Conservation (phyloP, 2,113 vertebrate species). For the Alligator sinensis region DNA sequence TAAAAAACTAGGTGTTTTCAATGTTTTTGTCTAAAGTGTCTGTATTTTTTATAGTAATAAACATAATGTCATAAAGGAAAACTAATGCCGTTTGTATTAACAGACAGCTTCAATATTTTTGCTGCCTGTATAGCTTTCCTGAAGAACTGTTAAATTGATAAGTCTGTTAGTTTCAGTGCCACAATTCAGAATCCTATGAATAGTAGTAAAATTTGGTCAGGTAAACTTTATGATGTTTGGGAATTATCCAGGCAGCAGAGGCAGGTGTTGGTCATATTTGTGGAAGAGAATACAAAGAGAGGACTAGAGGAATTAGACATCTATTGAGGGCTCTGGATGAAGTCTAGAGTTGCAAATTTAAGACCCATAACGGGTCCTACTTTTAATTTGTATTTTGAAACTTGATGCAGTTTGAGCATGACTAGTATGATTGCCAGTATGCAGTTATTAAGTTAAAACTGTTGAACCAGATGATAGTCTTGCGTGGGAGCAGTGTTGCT, state of each 20-base stretch:
- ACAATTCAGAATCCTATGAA: not conserved
- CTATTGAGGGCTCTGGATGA: accelerated
- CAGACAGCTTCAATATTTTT: conserved; percentile 1
- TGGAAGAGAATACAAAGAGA: not conserved
- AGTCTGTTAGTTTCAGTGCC: conserved; percentile 16
- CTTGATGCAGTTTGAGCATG: not conserved
- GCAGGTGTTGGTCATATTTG: not conserved
- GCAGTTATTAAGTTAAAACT: not conserved
- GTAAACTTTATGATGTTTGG: not conserved
- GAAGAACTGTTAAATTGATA: not conserved
- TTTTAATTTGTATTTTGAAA: not conserved
- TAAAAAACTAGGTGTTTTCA: not conserved
- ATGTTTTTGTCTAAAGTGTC: not conserved
- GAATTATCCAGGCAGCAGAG: not conserved
- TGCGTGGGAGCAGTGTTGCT: not conserved
- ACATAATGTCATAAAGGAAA: not conserved
- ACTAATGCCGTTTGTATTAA: not conserved
- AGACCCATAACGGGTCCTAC: not conserved
- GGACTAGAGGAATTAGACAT: not conserved
- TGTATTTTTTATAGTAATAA: not conserved
- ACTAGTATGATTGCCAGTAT: not conserved
- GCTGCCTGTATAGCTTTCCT: conserved; percentile 11
- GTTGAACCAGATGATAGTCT: accelerated
- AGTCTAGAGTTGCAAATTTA: not conserved
- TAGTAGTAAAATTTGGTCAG: not conserved